phyloP scores from a whole-genome alignment of 2,888 invertebrate species.

The Parascotia fuliginaria region DNA sequence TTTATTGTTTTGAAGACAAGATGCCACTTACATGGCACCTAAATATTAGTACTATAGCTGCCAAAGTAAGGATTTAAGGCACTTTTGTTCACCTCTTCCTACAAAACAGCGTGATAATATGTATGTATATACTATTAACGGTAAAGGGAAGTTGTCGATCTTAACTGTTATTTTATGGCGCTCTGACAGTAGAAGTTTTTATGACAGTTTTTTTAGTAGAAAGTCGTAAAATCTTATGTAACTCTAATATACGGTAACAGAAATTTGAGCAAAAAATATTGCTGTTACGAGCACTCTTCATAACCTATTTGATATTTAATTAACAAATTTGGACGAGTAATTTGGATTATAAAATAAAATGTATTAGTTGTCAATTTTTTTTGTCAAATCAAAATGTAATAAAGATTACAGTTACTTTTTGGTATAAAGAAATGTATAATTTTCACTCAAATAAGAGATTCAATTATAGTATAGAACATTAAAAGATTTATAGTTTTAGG shows the following conservation, averaged over 20 bases:
- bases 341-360: background rate
- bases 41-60: no score
- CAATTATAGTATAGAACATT: no score
- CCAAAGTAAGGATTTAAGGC: no score
- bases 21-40: no score
- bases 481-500: no score
- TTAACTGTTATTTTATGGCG: constrained; percentile 66
- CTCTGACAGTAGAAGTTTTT: constrained; percentile 66
- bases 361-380: background rate
- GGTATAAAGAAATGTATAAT: background rate
- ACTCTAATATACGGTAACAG: constrained; percentile 53
- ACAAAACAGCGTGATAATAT: no score
- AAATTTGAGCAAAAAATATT: constrained; percentile 39
- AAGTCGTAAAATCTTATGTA: constrained; percentile 57
- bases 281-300: constrained; percentile 13
- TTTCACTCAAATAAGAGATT: no score
- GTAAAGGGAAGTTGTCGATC: constrained; percentile 59
- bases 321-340: background rate
- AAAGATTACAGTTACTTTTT: background rate
- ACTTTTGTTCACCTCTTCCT: no score
- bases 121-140: no score
- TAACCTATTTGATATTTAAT: constrained; percentile 4
- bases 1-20: no score
- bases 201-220: constrained; percentile 62
- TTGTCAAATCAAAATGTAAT: no score